Base-by-base conservation (phyloP, 2,797 vertebrate species). In the Trematomus bernacchii region DNA sequence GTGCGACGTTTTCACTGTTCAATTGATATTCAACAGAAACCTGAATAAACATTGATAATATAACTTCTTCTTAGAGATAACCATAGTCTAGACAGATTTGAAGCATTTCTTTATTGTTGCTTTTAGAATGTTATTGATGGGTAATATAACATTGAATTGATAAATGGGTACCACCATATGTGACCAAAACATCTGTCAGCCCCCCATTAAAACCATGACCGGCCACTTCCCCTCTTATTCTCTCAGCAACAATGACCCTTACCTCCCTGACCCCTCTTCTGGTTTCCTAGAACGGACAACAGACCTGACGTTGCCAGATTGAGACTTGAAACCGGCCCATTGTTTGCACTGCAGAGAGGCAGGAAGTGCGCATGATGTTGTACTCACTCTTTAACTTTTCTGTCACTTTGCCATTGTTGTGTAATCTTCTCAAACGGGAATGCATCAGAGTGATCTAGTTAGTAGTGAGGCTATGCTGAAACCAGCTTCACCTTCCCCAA, bases 361-460 rank as follows among this genome's bases (percentile, higher is more conserved):
- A 87, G 89, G 92, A 92, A 87, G 85, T 87, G 75, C 66, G 55
- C 85, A 85, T 57, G 64, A 82, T 60, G 55, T 84, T 69, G 64
- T 76, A 76, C 64, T 57, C 2, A 19, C 37, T 30, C 61, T 67
- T 64, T 63, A 79, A 73, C 46, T 1, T 46, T 27, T 60, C 62
- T 65, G 78, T 73, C 61, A 47, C 61, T 74, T 40, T 73, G 72
- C 79, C 84, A 84, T 81, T 60, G 69, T 76, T 80, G 76, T 87
- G 76, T 73, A 72, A 66, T 82, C n/a, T 37, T 61, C 16, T 71
- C 47, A 12, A 64, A 43, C 23, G 33, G 57, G 4, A 40, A 64
- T 33, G 6, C 11, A 47, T 37, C 9, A 30, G n/a, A 57, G 40
- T 3, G 16, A 43, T 21, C 19, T 55, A 12, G 62, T 12, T 55